phyloP scores from a whole-genome alignment of 2,113 vertebrate genomes.

The Cnemophilus loriae region DNA sequence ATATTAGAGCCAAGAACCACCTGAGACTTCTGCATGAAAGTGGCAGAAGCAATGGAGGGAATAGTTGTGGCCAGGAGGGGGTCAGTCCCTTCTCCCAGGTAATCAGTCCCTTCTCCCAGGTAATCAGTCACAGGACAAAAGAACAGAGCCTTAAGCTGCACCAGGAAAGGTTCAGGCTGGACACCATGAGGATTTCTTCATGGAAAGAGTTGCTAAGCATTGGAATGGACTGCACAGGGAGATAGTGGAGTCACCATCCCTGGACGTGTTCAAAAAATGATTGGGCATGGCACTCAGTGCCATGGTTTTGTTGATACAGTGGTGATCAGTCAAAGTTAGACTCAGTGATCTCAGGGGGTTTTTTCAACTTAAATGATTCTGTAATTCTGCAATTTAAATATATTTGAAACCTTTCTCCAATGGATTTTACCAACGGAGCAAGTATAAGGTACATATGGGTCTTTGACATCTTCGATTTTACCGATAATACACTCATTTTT shows the following conservation, averaged over 20 bases:
- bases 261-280: no score
- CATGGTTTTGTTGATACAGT: rapidly evolving
- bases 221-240: neutral
- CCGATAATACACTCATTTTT: neutral
- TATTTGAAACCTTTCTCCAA: neutral
- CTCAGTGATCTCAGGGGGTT: neutral
- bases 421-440: neutral
- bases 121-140: neutral
- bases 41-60: neutral
- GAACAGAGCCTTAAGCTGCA: neutral
- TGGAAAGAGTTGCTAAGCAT: neutral
- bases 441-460: neutral
- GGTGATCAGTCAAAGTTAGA: neutral
- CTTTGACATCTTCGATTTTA: neutral
- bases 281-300: neutral
- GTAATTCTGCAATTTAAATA: neutral
- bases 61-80: neutral
- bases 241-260: neutral
- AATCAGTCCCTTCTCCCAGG: neutral
- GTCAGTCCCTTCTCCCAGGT: neutral
- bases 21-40: neutral
- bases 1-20: neutral
- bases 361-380: neutral
- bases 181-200: neutral
- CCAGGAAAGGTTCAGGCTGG: neutral